These are phyloP conservation scores for Trichosurus vulpecula DNA, from an alignment of 2,797 vertebrate species.

Conservation along the genomic window DNA sequence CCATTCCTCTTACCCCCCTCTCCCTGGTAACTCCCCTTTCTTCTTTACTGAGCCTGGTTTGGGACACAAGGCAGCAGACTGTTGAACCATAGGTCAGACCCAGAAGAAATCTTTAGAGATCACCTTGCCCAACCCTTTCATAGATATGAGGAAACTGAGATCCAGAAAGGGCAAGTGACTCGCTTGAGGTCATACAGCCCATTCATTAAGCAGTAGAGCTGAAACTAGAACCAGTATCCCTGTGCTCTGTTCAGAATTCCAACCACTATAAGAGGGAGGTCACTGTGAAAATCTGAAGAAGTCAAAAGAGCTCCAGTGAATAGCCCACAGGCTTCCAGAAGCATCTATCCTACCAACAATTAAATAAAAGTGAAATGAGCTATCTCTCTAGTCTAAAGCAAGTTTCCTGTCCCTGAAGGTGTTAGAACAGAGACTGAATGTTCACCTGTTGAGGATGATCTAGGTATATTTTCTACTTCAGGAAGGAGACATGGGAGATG, in stretches of 20 bases:
- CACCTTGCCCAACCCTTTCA: not conserved
- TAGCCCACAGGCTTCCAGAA: not conserved
- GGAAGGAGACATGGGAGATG: not conserved
- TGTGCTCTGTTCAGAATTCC: not conserved
- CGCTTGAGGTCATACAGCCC: not conserved
- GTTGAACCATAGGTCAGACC: not conserved
- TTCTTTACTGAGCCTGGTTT: not conserved
- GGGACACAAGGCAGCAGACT: not conserved
- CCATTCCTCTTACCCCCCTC: not conserved
- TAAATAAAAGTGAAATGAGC: not conserved
- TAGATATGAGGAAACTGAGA: not conserved
- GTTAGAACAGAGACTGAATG: not conserved
- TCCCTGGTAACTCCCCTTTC: not conserved
- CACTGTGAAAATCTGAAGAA: not conserved
- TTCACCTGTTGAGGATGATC: not conserved
- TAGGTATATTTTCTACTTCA: not conserved
- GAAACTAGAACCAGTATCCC: not conserved
- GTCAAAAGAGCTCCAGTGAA: not conserved
- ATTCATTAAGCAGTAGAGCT: not conserved
- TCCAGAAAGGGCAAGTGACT: not conserved
- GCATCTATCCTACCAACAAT: not conserved
- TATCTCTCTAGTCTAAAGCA: not conserved
- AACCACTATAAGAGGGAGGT: not conserved
- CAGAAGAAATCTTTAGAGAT: not conserved
- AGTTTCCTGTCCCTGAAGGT: not conserved